Conservation (phyloP, 2,113 vertebrate species). For the Siniperca chuatsi region DNA sequence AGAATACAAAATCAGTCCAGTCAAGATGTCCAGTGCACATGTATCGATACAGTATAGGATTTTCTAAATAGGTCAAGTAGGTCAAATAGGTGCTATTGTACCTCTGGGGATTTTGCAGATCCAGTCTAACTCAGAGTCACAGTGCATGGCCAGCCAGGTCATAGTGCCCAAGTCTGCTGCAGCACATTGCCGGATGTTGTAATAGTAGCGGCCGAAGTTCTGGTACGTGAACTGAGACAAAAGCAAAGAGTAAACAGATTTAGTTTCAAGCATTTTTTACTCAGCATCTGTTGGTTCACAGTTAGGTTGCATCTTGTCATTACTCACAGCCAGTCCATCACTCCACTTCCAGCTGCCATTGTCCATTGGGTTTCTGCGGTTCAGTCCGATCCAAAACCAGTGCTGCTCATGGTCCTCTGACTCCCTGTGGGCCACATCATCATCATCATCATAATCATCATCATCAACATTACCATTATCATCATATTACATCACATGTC, state of each 20-base stretch:
- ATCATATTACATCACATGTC: not conserved
- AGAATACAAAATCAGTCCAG: not conserved
- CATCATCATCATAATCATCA: conserved; percentile 11
- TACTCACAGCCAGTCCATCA: conserved; percentile 91
- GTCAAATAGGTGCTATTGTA: conserved; percentile 53
- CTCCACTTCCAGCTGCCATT: conserved; percentile 95
- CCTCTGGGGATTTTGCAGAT: conserved; percentile 98
- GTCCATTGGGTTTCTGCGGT: conserved; percentile 89
- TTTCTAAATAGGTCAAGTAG: not conserved
- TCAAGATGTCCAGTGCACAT: not conserved
- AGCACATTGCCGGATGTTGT: conserved; percentile 88
- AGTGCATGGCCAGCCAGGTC: conserved; percentile 95
- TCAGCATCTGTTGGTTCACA: not conserved
- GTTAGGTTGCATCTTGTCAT: not conserved
- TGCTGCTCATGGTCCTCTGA: conserved; percentile 94
- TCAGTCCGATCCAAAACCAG: conserved; percentile 98
- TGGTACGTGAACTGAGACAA: conserved; percentile 90
- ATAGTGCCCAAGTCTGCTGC: conserved; percentile 91
- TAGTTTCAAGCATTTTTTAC: not conserved
- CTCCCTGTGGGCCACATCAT: conserved; percentile 76
- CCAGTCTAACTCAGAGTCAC: conserved; percentile 94
- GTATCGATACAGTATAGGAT: not conserved
- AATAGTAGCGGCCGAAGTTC: conserved; percentile 93
- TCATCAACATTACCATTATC: not conserved
- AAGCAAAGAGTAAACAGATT: conserved; percentile 6